Base-by-base conservation (phyloP, 2,888 invertebrate species). In the Troglohyphantes excavatus region DNA sequence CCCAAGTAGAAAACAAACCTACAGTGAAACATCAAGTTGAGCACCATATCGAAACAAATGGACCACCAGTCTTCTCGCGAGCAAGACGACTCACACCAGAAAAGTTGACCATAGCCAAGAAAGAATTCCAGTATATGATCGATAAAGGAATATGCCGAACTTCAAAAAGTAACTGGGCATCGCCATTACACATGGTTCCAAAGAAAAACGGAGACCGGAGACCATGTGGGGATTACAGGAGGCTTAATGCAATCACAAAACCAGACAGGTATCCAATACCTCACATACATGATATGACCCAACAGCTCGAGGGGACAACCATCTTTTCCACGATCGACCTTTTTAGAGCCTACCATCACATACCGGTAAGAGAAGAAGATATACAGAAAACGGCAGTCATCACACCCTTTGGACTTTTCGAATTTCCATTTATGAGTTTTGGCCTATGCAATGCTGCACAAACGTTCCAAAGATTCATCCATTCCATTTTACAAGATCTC, bases 131-230 rank as follows among this genome's bases (percentile, higher is more conserved):
- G n/a, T 27, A 27, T 29, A 27, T 82, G 7, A 2, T 83, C 0
- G 59, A 53, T 21, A 33, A 27, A 63, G 17, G 63, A 19, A 84
- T 75, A 23, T 82, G 43, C n/a, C 19, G 33, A 68, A 46, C 65
- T n/a, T n/a, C n/a, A n/a, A n/a, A n/a, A n/a, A n/a, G n/a, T n/a
- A n/a, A n/a, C n/a, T n/a, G n/a, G n/a, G n/a, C n/a, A 46, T 82
- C 39, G 11, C 72, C 83, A 2, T 39, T 73, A 19, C 87, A 88
- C 17, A 21, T 88, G 19, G 90, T 90, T 23, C 39, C 61, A 7
- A 90, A 90, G 21, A 23, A 21, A 9, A 27, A 59, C 0, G 61
- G 70, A 0, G 43, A 27, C 17, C 72, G 39, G 63, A 5, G 75
- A 17, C 70, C 81, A 17, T 70, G 70, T 21, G 70, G 59, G 17